Evolutionary conservation across 1,140 invertebrate species (phyloP), one percentile per base, ranked within the genome.

Genomic region (Pogonomyrmex barbatus): DNA sequence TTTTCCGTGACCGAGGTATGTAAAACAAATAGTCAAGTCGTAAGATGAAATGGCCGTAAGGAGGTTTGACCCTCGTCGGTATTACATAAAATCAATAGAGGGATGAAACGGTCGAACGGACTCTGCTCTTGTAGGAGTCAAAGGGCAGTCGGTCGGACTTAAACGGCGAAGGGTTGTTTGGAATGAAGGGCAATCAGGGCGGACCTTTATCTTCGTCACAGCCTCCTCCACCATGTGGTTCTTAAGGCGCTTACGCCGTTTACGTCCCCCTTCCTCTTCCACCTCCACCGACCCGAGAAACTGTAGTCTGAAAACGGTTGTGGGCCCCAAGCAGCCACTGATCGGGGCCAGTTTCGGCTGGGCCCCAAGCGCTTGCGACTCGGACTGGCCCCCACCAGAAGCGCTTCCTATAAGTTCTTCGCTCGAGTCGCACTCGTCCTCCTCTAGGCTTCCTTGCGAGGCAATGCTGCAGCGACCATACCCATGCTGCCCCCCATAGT

Each of bases 181-280:
- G 89, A 88, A 90, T 81, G 70, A 79, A 86, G 84, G 87, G 77
- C 89, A 89, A 85, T 81, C 63, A 81, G 63, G 87, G 90, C 88
- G 95, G 96, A 99, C 98, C 98, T 99, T 99, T 92, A 99, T 98
- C 96, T 98, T 98, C 92, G 97, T 97, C 92, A 99, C 98, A 92
- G 99, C 98, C 95, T 99, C 98, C 96, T 99, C 98, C 90, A 99
- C 99, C 97, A 98, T 98, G 95, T 97, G 96, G 96, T 98, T 98
- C 96, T 98, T 98, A 95, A 97, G 97, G 91, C 97, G 95, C 95
- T 97, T 97, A 93, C 97, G 96, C 88, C 96, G 95, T 88, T 97
- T 96, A 84, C 96, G 95, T 93, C 96, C 96, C 94, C 94, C 95
- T 95, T 97, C 97, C 96, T 98, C 97, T 93, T 97, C 97, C 92